phyloP scores from a whole-genome alignment of 1,140 invertebrate genomes.

The Tachypleus tridentatus region DNA sequence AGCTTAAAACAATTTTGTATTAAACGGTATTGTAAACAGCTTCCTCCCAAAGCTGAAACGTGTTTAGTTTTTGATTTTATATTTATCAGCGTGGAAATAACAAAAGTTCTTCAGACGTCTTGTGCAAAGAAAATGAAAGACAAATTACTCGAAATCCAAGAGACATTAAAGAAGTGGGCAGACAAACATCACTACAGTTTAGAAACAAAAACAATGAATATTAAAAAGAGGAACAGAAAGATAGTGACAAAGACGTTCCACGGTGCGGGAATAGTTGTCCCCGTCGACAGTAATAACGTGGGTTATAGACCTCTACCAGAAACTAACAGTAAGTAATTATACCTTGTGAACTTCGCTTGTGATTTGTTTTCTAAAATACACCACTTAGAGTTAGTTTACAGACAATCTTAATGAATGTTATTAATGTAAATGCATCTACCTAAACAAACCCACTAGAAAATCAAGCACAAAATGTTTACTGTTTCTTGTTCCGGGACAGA shows the following conservation, averaged over 20 bases:
- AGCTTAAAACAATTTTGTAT: no score
- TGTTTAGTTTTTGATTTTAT: no score
- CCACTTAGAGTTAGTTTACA: no score
- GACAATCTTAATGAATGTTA: no score
- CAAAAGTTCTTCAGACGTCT: slow-evolving; percentile 44
- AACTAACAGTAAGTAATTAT: not conserved
- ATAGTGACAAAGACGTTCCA: slow-evolving; percentile 70
- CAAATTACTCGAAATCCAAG: slow-evolving; percentile 19
- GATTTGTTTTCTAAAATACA: no score
- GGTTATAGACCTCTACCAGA: slow-evolving; percentile 65
- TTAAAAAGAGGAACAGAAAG: slow-evolving; percentile 50
- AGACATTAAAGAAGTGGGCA: slow-evolving; percentile 50
- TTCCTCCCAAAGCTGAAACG: no score
- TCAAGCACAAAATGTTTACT: no score
- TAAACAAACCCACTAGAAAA: no score
- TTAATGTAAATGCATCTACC: no score
- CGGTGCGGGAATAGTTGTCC: slow-evolving; percentile 75
- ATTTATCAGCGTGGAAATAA: slow-evolving; percentile 44
- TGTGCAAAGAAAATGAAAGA: slow-evolving; percentile 50
- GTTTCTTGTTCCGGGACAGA: no score
- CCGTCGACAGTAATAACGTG: slow-evolving; percentile 61
- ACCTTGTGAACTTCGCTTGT: no score
- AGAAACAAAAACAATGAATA: slow-evolving; percentile 43
- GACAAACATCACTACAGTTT: slow-evolving; percentile 48
- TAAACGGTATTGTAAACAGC: no score